Base-by-base conservation (phyloP, 2,888 invertebrate genomes). In the Microctonus aethiopoides region DNA sequence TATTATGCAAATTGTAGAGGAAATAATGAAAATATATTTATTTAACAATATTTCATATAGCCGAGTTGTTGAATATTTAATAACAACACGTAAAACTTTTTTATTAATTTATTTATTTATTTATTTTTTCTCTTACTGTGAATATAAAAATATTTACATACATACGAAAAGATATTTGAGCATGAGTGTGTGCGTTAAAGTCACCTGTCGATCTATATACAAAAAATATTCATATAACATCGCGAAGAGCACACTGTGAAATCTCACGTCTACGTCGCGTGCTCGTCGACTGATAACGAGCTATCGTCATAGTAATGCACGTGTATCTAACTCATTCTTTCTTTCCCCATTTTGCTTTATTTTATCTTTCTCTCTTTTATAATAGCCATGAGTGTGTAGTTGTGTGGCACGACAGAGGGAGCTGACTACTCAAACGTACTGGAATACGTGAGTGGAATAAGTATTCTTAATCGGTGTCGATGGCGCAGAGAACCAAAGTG, bases 211-310 rank as follows among this genome's bases (percentile, higher is more conserved):
- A 70, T 70, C 61, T 29, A 60, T 29, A 46, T 57, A 34, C 20
- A n/a, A 57, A 20, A 59, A 60, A 60, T 70, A 65, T 69, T 69
- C 59, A 26, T 16, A 16, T 16, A 29, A 26, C 22, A 46, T 29
- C 32, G 60, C 29, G 46, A 22, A 56, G 52, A 57, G 57, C 24
- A 39, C 65, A 16, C 36, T 34, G 51, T 56, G 51, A 64, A 70
- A 70, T 70, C 64, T 70, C 65, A 70, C 70, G 70, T 70, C 61
- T 54, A 60, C 51, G 52, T 70, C 67, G 59, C 69, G 63, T 71
- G 71, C 71, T 68, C 69, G 65, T 67, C 60, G 60, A 65, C 65
- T 70, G 64, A 70, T 70, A 69, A 69, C 67, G 69, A 72, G 69
- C 63, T 67, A 72, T 62, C 70, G n/a, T n/a, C n/a, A 69, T 60